Evolutionary conservation across 2,113 vertebrate species (phyloP), one percentile per base, ranked within the genome.

Genomic region (Prolemur simus): DNA sequence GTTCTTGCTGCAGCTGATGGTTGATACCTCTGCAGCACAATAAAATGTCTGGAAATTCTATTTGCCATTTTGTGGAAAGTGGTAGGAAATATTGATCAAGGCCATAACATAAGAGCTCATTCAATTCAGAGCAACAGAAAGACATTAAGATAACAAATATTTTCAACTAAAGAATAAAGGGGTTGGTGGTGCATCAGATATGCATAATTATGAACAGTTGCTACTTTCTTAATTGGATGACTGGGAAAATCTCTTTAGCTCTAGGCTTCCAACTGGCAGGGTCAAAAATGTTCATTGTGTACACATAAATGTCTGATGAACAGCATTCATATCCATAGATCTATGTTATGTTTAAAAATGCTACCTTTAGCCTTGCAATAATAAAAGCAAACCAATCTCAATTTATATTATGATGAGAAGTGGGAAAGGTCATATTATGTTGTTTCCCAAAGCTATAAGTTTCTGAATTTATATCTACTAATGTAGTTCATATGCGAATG

Each of bases 151-250:
- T 21, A 93, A 83, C 56, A 93, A 90, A 92, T 97, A 93, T 84
- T 96, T 74, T 96, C 84, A 87, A 56, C 87, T 92, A 54, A 97
- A 95, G 86, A 87, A 95, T 83, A 93, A 97, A 96, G n/a, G 78
- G 9, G 32, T 64, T 84, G 83, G 54, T 91, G 73, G 39, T 77
- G 20, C 64, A 96, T 84, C 42, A 56, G 45, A 52, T 87, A 78
- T 45, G 29, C 56, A 68, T 83, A 92, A 32, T 81, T 96, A 39
- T 78, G 82, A 95, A 60, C 73, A 96, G 49, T 93, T 94, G 73
- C 23, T 89, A 74, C 39, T 52, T 94, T 85, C 63, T 32, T 94
- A 94, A 94, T 56, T 93, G n/a, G 37, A 87, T 87, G 42, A 84
- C 64, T 87, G 29, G 42, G 63, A 89, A 93, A 96, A 56, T 74